Conservation (phyloP, 2,113 vertebrate genomes). For the Chascanopsetta lugubris region DNA sequence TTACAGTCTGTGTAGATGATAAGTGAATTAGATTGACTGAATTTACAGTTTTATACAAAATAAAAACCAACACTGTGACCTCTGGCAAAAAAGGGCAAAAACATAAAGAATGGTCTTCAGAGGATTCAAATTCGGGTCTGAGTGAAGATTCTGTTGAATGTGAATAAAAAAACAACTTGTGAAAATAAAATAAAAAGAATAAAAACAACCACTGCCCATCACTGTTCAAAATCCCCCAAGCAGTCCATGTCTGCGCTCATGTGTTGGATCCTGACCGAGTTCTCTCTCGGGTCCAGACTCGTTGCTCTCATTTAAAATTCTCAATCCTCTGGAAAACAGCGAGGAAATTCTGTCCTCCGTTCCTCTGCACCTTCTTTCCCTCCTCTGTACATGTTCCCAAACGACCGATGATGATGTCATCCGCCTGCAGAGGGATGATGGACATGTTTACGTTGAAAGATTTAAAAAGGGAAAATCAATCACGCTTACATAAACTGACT, state of each 20-base stretch:
- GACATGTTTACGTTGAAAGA: background rate
- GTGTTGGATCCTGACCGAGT: background rate
- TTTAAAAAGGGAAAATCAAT: background rate
- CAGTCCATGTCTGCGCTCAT: background rate
- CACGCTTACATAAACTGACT: no score
- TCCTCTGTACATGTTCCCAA: conserved; percentile 90
- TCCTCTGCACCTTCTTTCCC: conserved; percentile 91
- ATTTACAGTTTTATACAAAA: conserved; percentile 26
- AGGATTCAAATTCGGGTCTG: background rate
- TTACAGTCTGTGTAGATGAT: background rate
- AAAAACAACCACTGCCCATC: no score
- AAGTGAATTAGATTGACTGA: conserved; percentile 10
- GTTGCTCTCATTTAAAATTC: conserved; percentile 51
- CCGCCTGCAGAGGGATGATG: conserved; percentile 77
- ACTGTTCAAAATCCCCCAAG: no score
- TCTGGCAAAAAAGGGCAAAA: background rate
- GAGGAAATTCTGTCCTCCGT: conserved; percentile 87
- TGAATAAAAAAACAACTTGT: no score
- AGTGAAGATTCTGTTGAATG: background rate
- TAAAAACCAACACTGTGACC: background rate
- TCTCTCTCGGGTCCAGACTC: background rate
- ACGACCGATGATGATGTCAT: conserved; percentile 83
- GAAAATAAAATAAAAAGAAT: no score
- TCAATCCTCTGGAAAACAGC: conserved; percentile 87
- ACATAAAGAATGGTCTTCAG: conserved; percentile 1